phyloP scores from a whole-genome alignment of 2,888 invertebrate species.

The Lepidocyrtoides sp. region DNA sequence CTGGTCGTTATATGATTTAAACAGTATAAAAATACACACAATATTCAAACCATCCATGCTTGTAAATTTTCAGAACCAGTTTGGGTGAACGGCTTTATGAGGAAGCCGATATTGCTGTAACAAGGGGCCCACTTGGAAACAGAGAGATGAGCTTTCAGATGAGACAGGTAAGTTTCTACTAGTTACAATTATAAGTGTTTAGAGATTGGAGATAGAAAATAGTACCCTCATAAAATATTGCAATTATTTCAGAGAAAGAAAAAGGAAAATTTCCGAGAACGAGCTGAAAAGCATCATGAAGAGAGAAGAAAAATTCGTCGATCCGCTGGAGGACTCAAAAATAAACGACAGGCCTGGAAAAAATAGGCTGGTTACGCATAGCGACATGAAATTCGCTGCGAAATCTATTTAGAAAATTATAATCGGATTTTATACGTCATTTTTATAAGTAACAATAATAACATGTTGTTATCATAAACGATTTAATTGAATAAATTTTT shows the following conservation, averaged over 20 bases:
- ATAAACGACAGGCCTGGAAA: conserved; percentile 84
- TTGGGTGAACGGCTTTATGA: conserved; percentile 91
- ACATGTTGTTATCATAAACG: no score
- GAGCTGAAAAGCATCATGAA: conserved; percentile 86
- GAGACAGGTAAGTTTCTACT: conserved; percentile 87
- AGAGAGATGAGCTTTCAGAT: conserved; percentile 93
- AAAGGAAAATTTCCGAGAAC: conserved; percentile 79
- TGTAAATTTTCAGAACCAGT: conserved; percentile 88
- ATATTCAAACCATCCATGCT: not conserved
- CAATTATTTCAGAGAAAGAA: conserved; percentile 66
- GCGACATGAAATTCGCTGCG: no score
- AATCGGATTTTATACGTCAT: no score
- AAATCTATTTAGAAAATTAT: no score
- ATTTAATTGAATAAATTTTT: no score
- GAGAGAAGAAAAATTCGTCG: conserved; percentile 86
- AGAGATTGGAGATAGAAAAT: not conserved
- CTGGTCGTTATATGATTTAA: no score
- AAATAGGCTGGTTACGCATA: conserved; percentile 24
- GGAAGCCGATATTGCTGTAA: conserved; percentile 87
- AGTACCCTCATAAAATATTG: not conserved
- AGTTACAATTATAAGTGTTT: not conserved
- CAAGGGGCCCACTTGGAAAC: conserved; percentile 90
- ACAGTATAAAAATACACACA: not conserved
- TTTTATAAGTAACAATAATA: no score
- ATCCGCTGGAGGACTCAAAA: conserved; percentile 86